A percentile compares a stretch with the other conserved stretches of the same genome.
Conservation (phyloP, 1,140 invertebrate genomes). For the Aphis craccivora region DNA sequence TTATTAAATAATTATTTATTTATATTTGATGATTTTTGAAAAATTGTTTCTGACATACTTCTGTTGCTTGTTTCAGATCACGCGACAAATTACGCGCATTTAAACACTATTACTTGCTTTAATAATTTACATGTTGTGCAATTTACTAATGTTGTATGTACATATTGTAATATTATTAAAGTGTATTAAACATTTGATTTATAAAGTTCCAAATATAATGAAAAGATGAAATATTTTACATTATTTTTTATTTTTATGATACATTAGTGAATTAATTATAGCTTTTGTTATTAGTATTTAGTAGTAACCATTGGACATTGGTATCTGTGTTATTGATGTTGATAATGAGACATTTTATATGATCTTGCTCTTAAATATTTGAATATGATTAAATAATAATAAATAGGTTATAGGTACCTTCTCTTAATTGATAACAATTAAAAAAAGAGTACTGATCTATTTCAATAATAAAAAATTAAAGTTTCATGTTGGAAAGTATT, state of each 20-base stretch:
- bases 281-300: conserved; percentile 10
- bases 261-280: not conserved
- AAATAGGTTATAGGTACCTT: not conserved
- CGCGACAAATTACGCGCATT: conserved; percentile 51
- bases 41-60: conserved; percentile 54
- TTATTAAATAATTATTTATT: conserved; percentile 41
- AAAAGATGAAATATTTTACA: conserved; percentile 43
- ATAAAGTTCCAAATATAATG: conserved; percentile 50
- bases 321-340: conserved; percentile 43
- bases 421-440: not conserved
- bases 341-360: not conserved
- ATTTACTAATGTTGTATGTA: conserved; percentile 56
- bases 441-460: too few species aligned
- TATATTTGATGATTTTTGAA: conserved; percentile 56
- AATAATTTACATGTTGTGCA: conserved; percentile 58
- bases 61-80: conserved; percentile 58
- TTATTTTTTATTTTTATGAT: conserved; percentile 51
- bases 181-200: conserved; percentile 45
- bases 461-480: not conserved
- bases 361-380: not conserved
- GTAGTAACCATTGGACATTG: conserved; percentile 51
- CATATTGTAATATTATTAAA: conserved; percentile 58
- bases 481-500: not conserved
- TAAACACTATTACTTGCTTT: conserved; percentile 54
- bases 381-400: not conserved